These are phyloP conservation scores for Phyto melanocephala DNA, from an alignment of 2,888 invertebrate species.

Conservation along the genomic window DNA sequence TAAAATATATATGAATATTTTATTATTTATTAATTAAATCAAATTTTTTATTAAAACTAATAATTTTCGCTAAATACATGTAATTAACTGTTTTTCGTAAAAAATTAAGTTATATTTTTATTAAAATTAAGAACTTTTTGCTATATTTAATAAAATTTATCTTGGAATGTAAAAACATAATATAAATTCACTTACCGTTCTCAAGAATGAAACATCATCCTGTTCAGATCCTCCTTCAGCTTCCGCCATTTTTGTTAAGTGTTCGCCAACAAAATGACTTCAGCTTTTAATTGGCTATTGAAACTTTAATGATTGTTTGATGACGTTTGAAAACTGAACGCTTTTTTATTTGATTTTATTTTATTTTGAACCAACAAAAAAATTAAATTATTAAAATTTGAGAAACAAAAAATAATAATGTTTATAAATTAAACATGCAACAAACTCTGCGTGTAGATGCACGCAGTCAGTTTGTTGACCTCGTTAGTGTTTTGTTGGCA, in stretches of 20 bases:
- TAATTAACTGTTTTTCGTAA: too few species aligned
- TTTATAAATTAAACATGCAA: slow-evolving; percentile 41
- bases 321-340: not conserved
- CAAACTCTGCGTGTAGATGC: slow-evolving; percentile 59
- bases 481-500: slow-evolving; percentile 39
- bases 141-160: slow-evolving; percentile 33
- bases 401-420: slow-evolving; percentile 13
- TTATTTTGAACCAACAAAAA: not conserved
- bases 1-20: too few species aligned
- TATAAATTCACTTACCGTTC: slow-evolving; percentile 89
- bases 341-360: not conserved
- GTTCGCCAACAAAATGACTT: slow-evolving; percentile 68
- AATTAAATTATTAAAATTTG: not conserved
- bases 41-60: too few species aligned
- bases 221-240: slow-evolving; percentile 98
- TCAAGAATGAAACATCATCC: slow-evolving; percentile 99
- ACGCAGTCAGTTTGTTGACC: slow-evolving; percentile 62
- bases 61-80: too few species aligned
- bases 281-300: slow-evolving; percentile 29
- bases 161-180: not conserved
- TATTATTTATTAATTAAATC: too few species aligned
- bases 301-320: too few species aligned
- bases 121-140: too few species aligned
- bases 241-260: slow-evolving; percentile 86
- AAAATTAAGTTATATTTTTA: too few species aligned